A percentile compares a stretch with the other conserved stretches of the same genome.
These are phyloP conservation scores for Malurus leucopterus DNA, from an alignment of 2,797 vertebrate genomes.

Conservation along the genomic window DNA sequence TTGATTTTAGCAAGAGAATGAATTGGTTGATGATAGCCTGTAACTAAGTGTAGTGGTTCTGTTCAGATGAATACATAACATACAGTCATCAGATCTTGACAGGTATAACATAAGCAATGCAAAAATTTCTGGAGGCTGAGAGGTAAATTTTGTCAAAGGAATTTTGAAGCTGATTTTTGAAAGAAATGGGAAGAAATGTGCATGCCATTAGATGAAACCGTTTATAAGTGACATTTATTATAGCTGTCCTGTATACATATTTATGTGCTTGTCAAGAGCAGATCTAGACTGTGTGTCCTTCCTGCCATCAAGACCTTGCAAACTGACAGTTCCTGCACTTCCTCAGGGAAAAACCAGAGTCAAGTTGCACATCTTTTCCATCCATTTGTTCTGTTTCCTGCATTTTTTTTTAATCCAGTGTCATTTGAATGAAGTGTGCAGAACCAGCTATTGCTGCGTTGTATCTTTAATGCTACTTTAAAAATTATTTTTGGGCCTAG, in stretches of 20 bases:
- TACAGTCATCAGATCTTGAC: slow-evolving; percentile 83
- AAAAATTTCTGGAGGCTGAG: slow-evolving; percentile 66
- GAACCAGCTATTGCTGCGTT: not conserved
- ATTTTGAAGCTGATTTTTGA: slow-evolving; percentile 60
- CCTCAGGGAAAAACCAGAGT: not conserved
- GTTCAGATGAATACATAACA: slow-evolving; percentile 88
- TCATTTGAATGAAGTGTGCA: not conserved
- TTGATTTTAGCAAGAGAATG: slow-evolving; percentile 98
- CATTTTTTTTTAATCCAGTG: not conserved
- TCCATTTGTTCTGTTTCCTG: not conserved
- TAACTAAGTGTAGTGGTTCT: slow-evolving; percentile 90
- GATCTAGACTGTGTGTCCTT: not conserved
- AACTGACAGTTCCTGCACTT: not conserved
- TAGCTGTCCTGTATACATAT: slow-evolving; percentile 6
- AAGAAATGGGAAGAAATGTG: slow-evolving; percentile 48
- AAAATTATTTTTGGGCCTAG: not conserved
- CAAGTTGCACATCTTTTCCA: not conserved
- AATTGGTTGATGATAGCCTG: slow-evolving; percentile 95
- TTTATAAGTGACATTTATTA: slow-evolving; percentile 31
- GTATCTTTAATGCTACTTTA: not conserved
- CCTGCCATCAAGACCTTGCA: not conserved
- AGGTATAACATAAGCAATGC: slow-evolving; percentile 77
- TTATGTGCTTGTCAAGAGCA: slow-evolving; percentile 4
- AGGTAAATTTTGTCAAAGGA: slow-evolving; percentile 65
- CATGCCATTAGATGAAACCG: not conserved